A percentile compares a stretch with the other conserved stretches of the same genome.
These are phyloP conservation scores for Digitonthophagus gazella DNA, from an alignment of 2,888 invertebrate species.

Conservation along the genomic window DNA sequence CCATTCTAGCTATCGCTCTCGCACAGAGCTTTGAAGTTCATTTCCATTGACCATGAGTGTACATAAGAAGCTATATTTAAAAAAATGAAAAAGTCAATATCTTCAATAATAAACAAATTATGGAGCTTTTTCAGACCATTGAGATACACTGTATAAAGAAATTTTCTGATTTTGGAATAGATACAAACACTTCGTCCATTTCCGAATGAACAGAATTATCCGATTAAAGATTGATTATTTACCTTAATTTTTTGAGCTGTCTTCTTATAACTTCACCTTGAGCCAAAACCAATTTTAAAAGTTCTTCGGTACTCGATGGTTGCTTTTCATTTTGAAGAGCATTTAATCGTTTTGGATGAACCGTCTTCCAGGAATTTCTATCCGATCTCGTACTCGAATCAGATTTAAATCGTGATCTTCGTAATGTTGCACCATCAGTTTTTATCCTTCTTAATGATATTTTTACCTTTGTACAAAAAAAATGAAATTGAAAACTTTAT, in stretches of 20 bases:
- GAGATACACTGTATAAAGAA: too few relatives aligned
- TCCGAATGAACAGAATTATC: too few relatives aligned
- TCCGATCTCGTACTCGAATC: conserved; percentile 48
- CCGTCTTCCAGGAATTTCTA: conserved; percentile 48
- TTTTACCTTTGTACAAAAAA: conserved; percentile 44
- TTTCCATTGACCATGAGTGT: too few relatives aligned
- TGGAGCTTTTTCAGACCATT: too few relatives aligned
- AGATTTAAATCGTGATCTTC: conserved; percentile 45
- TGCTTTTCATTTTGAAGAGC: conserved; percentile 49
- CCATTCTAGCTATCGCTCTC: too few relatives aligned
- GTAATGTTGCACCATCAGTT: conserved; percentile 43
- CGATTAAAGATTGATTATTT: conserved; percentile 21
- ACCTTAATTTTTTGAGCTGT: conserved; percentile 51
- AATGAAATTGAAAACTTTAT: neutral
- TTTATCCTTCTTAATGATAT: conserved; percentile 50
- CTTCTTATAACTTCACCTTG: conserved; percentile 61
- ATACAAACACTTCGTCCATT: too few relatives aligned
- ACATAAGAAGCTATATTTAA: too few relatives aligned
- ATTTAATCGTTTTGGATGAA: conserved; percentile 51
- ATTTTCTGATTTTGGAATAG: too few relatives aligned
- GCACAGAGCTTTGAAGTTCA: too few relatives aligned
- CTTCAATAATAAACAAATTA: too few relatives aligned
- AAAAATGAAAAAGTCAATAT: too few relatives aligned
- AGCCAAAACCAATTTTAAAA: conserved; percentile 58
- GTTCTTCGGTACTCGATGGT: conserved; percentile 52